Conservation (phyloP, 2,888 invertebrate genomes). For the Hydroisotoma schaefferi region DNA sequence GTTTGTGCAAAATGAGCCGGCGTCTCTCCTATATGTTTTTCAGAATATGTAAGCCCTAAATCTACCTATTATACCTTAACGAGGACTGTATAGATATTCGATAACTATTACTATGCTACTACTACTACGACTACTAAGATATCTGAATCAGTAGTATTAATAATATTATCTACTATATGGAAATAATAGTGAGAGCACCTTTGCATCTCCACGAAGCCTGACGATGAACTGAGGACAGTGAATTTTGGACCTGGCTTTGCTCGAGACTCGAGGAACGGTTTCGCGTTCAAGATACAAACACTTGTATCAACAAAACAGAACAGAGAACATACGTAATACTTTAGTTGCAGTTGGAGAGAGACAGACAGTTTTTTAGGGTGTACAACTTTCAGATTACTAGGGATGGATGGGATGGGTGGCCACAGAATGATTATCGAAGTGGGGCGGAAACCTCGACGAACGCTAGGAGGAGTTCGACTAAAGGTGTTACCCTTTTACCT, state of each 20-base stretch:
- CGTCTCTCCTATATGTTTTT: no score
- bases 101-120: no score
- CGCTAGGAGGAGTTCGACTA: conserved; percentile 43
- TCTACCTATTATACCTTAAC: no score
- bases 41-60: no score
- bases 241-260: conserved; percentile 1
- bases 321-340: conserved; percentile 13
- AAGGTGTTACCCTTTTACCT: conserved; percentile 42
- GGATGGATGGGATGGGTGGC: conserved; percentile 46
- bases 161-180: no score
- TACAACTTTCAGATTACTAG: conserved; percentile 24
- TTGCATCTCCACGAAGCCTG: conserved; percentile 44
- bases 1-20: no score
- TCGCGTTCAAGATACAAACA: no score
- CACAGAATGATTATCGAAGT: conserved; percentile 35
- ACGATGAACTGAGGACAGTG: conserved; percentile 42
- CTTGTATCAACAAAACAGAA: no score
- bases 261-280: not conserved
- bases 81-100: no score
- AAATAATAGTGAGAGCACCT: conserved; percentile 36
- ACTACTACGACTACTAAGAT: no score
- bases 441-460: conserved; percentile 41
- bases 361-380: conserved; percentile 16
- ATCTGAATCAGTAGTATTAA: no score
- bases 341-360: not conserved